Percentiles rank a stretch among this genome's conserved stretches.
Evolutionary conservation across 2,113 vertebrate species (phyloP).

Genomic region (Ictalurus furcatus): DNA sequence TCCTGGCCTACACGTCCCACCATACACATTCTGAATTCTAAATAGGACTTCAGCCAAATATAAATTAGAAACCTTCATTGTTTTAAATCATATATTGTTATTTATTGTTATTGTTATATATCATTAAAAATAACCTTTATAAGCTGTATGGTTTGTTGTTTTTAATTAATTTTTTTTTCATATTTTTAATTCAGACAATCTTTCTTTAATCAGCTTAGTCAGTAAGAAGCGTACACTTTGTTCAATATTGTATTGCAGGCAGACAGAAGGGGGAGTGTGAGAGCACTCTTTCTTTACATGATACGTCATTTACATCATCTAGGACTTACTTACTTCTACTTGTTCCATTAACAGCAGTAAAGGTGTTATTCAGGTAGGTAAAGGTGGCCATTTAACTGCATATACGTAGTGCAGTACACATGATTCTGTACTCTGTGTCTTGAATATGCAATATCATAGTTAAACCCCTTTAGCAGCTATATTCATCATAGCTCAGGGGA

Average conservation of each 20-base stretch:
- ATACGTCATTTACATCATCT: background rate
- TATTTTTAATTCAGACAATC: background rate
- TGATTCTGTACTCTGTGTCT: background rate
- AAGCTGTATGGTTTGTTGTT: background rate
- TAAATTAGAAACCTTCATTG: background rate
- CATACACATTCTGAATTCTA: constrained; percentile 34
- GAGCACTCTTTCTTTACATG: background rate
- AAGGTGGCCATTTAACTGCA: background rate
- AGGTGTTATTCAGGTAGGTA: background rate
- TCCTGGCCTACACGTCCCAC: constrained; percentile 62
- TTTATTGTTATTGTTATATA: background rate
- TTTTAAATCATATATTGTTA: background rate
- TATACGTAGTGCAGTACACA: background rate
- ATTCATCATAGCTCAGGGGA: background rate
- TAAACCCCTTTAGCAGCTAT: background rate
- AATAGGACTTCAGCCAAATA: background rate
- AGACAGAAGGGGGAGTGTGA: constrained; percentile 16
- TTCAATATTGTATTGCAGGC: background rate
- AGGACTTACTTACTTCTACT: background rate
- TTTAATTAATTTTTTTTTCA: background rate
- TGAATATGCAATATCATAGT: background rate
- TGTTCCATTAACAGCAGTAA: background rate
- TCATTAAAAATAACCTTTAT: background rate
- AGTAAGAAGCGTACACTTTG: background rate
- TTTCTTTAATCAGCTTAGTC: background rate